Conservation (phyloP, 2,888 invertebrate species). For the Catocala fraxini region DNA sequence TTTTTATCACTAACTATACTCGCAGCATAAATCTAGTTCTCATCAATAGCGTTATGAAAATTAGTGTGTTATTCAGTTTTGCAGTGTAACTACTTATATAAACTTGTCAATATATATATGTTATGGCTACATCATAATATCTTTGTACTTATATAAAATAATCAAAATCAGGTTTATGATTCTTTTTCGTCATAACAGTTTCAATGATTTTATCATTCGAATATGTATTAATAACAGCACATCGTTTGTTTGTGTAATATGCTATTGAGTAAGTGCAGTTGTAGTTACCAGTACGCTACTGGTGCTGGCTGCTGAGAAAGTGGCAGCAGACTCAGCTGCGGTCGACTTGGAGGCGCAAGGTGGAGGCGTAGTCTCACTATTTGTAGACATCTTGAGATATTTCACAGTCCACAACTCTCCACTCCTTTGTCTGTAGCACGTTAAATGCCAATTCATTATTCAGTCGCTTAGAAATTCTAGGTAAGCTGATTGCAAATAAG, state of each 20-base stretch:
- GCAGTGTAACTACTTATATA: no score
- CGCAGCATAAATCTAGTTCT: no score
- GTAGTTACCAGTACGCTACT: constrained; percentile 8
- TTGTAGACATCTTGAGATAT: background rate
- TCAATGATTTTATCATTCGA: no score
- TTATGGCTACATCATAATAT: no score
- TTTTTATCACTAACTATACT: no score
- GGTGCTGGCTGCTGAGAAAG: background rate
- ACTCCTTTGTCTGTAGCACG: background rate
- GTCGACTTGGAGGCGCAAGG: background rate
- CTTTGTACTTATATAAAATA: no score
- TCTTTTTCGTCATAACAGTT: no score
- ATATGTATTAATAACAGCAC: no score
- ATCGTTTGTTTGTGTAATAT: background rate
- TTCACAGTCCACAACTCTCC: background rate
- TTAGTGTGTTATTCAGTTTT: no score
- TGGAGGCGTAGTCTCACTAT: background rate
- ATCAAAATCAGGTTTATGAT: no score
- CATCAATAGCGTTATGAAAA: no score
- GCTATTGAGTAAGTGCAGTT: background rate
- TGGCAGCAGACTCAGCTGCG: constrained; percentile 2
- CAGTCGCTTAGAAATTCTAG: background rate
- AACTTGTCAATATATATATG: no score
- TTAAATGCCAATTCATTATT: background rate
- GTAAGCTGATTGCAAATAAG: background rate